Evolutionary conservation across 1,140 invertebrate species (phyloP).

Genomic region (Luehdorfia chinensis): DNA sequence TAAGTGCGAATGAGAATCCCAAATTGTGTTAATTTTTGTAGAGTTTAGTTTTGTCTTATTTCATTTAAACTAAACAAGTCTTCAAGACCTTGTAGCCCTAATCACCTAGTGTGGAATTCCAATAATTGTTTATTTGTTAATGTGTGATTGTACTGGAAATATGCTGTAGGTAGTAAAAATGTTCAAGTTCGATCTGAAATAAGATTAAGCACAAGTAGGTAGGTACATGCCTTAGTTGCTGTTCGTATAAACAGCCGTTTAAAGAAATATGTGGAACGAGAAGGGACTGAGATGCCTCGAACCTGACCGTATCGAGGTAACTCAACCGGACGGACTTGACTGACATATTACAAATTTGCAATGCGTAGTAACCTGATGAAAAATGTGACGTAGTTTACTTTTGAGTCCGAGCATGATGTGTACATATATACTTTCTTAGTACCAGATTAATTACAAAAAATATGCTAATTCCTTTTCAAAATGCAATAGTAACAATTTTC

Average conservation of each 20-base stretch:
- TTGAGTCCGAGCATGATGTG: too few relatives aligned
- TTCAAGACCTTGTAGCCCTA: slow-evolving; percentile 13
- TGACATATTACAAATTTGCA: slow-evolving; percentile 54
- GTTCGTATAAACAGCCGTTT: slow-evolving; percentile 30
- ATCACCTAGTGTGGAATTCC: too few relatives aligned
- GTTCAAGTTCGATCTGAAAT: slow-evolving; percentile 17
- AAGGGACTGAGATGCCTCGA: slow-evolving; percentile 53
- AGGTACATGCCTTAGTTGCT: slow-evolving; percentile 27
- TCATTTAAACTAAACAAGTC: slow-evolving; percentile 33
- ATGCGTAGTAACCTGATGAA: slow-evolving; percentile 17
- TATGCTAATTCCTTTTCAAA: slow-evolving; percentile 8
- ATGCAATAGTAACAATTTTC: slow-evolving; percentile 21
- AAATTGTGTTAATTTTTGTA: slow-evolving; percentile 64
- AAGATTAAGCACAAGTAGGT: slow-evolving; percentile 10
- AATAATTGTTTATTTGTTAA: too few relatives aligned
- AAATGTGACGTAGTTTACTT: background rate
- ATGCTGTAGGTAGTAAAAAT: background rate
- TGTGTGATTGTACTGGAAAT: slow-evolving; percentile 2
- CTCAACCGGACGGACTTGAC: slow-evolving; percentile 66
- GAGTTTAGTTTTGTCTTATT: slow-evolving; percentile 45
- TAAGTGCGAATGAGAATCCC: slow-evolving; percentile 71
- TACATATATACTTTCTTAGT: too few relatives aligned
- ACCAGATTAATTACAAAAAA: too few relatives aligned
- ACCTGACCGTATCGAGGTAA: slow-evolving; percentile 70
- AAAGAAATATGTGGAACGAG: slow-evolving; percentile 55